Percentiles rank a stretch among this genome's conserved stretches.
These are phyloP conservation scores for Formica aserva DNA, from an alignment of 2,888 invertebrate species.

Conservation along the genomic window DNA sequence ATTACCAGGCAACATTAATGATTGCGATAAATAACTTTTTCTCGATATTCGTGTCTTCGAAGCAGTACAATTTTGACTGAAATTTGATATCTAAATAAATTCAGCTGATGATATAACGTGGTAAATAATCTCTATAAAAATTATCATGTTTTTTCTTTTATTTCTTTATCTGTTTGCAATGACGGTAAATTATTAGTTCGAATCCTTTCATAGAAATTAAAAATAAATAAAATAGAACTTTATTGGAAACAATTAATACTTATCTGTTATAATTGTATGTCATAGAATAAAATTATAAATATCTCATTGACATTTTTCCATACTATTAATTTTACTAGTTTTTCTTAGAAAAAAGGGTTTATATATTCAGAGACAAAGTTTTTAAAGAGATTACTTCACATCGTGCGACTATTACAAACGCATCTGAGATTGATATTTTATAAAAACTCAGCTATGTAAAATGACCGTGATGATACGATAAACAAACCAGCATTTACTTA, in stretches of 20 bases:
- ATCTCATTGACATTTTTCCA: not conserved
- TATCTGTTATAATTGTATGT: not conserved
- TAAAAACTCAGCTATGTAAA: slow-evolving; percentile 7
- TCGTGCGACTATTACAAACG: not conserved
- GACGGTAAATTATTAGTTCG: not conserved
- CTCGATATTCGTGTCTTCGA: not conserved
- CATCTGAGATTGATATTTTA: not conserved
- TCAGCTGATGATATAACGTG: not conserved
- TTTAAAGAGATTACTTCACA: not conserved
- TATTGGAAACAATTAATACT: not conserved
- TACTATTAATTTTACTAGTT: not conserved
- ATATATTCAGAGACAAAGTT: not conserved
- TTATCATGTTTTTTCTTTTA: not conserved
- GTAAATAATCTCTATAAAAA: not conserved
- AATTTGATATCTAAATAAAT: not conserved
- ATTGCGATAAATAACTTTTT: slow-evolving; percentile 16
- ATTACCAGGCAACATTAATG: slow-evolving; percentile 9
- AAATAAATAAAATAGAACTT: not conserved
- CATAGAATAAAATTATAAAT: not conserved
- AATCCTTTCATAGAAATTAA: not conserved
- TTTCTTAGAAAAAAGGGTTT: not conserved
- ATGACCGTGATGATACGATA: not conserved
- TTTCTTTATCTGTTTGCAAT: not conserved
- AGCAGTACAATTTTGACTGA: not conserved
- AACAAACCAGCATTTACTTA: slow-evolving; percentile 37